Evolutionary conservation across 2,888 invertebrate genomes (phyloP).

Genomic region (Netelia fuscicornis): DNA sequence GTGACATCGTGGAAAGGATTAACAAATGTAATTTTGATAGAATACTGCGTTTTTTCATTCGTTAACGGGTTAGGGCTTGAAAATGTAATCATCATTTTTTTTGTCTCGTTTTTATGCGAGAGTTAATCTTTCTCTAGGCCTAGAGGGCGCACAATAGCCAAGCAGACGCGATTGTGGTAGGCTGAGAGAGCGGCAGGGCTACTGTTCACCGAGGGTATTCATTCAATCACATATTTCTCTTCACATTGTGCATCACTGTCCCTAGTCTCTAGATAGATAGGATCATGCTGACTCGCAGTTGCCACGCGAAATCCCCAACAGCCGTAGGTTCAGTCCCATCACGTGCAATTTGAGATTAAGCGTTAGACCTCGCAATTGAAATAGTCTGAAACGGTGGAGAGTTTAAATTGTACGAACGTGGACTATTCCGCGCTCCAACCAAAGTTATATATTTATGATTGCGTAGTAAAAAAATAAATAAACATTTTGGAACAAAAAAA

Average conservation of each 20-base stretch:
- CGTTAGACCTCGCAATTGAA: conserved; percentile 40
- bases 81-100: conserved; percentile 14
- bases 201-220: not conserved
- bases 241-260: not conserved
- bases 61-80: not conserved
- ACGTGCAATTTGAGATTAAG: conserved; percentile 56
- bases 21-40: conserved; percentile 36
- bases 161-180: not conserved
- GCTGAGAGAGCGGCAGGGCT: not conserved
- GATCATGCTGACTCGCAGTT: conserved; percentile 38
- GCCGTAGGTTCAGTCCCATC: conserved; percentile 54
- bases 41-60: conserved; percentile 15
- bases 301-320: conserved; percentile 33
- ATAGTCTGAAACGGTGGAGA: not conserved
- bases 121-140: conserved; percentile 43
- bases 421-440: not conserved
- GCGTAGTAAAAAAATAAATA: not conserved
- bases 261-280: conserved; percentile 19
- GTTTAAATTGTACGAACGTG: not conserved
- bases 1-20: not conserved
- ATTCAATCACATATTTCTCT: conserved; percentile 38
- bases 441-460: not conserved
- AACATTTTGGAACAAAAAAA: not conserved
- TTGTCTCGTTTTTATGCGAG: conserved; percentile 6
- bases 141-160: conserved; percentile 29